A percentile compares a stretch with the other conserved stretches of the same genome.
phyloP scores from a whole-genome alignment of 2,113 vertebrate genomes.

The Erpornis zantholeuca region DNA sequence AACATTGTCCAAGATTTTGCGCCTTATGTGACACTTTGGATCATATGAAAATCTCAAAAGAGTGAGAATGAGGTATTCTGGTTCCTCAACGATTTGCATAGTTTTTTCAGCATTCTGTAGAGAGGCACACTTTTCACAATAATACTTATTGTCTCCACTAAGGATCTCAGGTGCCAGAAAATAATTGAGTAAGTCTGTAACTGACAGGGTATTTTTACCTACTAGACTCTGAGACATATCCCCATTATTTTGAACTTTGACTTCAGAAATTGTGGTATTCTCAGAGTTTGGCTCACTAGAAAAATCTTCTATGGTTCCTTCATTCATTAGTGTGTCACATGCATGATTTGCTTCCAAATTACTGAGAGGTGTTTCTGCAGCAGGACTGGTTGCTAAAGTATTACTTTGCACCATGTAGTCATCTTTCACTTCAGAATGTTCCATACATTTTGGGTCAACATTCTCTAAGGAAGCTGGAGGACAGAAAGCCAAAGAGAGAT shows the following conservation, averaged over 20 bases:
- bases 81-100: constrained; percentile 89
- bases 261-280: constrained; percentile 20
- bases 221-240: constrained; percentile 68
- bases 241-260: constrained; percentile 32
- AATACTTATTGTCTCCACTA: constrained; percentile 94
- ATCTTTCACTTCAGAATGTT: constrained; percentile 30
- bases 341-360: constrained; percentile 20
- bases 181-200: constrained; percentile 93
- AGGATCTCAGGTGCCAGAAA: constrained; percentile 96
- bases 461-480: constrained; percentile 75
- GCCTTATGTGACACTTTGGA: constrained; percentile 90
- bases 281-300: constrained; percentile 43
- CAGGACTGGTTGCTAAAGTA: not conserved
- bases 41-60: constrained; percentile 95
- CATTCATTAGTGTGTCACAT: constrained; percentile 28
- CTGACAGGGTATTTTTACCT: constrained; percentile 76
- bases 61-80: constrained; percentile 97
- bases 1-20: constrained; percentile 95
- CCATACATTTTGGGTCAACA: constrained; percentile 23
- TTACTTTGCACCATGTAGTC: constrained; percentile 25
- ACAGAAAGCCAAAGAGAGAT: constrained; percentile 94
- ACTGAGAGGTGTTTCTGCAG: constrained; percentile 21
- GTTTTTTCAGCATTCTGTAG: constrained; percentile 94
- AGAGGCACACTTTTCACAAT: constrained; percentile 92
- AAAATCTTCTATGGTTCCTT: constrained; percentile 31